Evolutionary conservation across 2,888 invertebrate species (phyloP).

Genomic region (Chesias legatella): DNA sequence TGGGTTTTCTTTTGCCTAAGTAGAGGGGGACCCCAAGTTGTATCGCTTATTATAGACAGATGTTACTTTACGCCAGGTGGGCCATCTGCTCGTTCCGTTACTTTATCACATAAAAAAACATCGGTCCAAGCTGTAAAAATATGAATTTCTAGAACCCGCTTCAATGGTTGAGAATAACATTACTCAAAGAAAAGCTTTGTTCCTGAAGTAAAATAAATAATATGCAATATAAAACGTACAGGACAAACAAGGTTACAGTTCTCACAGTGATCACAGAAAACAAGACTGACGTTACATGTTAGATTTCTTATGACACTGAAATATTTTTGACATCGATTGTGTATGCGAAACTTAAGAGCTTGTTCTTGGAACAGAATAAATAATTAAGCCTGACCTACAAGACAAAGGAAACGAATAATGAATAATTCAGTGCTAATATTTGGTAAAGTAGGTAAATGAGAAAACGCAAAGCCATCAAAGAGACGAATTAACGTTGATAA

Average conservation of each 20-base stretch:
- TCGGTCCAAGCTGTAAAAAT: conserved; percentile 6
- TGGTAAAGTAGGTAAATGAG: neutral
- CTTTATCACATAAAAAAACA: too few relatives aligned
- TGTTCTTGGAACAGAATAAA: neutral
- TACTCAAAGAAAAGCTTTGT: conserved; percentile 1
- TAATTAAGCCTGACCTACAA: neutral
- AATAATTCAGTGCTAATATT: conserved; percentile 4
- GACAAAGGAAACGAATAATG: conserved; percentile 2
- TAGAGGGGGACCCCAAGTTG: too few relatives aligned
- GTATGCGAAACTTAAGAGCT: neutral
- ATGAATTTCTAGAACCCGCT: conserved; percentile 9
- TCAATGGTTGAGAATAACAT: conserved; percentile 8
- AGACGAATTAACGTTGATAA: too few relatives aligned
- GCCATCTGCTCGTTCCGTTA: too few relatives aligned
- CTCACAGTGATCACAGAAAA: conserved; percentile 5
- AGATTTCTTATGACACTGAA: too few relatives aligned
- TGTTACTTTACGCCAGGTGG: too few relatives aligned
- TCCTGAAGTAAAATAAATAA: conserved; percentile 8
- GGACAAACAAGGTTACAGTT: conserved; percentile 11
- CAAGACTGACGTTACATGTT: conserved; percentile 1
- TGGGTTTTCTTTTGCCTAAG: too few relatives aligned
- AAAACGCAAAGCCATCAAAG: too few relatives aligned
- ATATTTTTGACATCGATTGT: too few relatives aligned
- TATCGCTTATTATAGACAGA: too few relatives aligned
- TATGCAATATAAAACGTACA: conserved; percentile 7